Evolutionary conservation across 1,140 invertebrate genomes (phyloP).

Genomic region (Drosophila persimilis): DNA sequence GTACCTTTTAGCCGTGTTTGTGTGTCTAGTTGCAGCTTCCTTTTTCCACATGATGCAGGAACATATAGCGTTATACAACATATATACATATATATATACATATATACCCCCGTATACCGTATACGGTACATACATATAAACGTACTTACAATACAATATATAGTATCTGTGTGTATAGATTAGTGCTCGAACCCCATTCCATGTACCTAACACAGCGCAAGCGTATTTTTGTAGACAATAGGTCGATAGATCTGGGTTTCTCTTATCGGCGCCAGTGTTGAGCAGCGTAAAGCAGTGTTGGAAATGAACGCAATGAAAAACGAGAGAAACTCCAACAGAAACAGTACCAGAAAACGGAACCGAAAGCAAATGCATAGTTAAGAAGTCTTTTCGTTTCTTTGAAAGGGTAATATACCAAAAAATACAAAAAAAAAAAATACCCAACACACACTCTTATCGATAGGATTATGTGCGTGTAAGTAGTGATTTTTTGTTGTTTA

Average conservation of each 20-base stretch:
- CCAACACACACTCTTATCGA: background rate
- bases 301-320: no score
- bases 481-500: conserved; percentile 4
- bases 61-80: conserved; percentile 1
- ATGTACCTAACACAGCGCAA: conserved; percentile 12
- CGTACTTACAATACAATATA: no score
- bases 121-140: no score
- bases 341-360: conserved; percentile 6
- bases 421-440: background rate
- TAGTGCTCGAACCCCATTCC: background rate
- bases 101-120: no score
- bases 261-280: background rate
- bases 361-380: conserved; percentile 54
- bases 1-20: conserved; percentile 9
- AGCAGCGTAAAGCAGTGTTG: background rate
- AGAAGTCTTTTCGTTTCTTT: conserved; percentile 8
- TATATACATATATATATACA: background rate
- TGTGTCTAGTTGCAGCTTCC: conserved; percentile 9
- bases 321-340: background rate
- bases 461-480: conserved; percentile 16
- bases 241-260: conserved; percentile 7
- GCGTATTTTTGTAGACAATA: conserved; percentile 37
- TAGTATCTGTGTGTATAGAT: background rate
- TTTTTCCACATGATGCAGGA: background rate
- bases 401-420: background rate